These are phyloP conservation scores for Oligia strigilis DNA, from an alignment of 2,888 invertebrate species.

Conservation along the genomic window DNA sequence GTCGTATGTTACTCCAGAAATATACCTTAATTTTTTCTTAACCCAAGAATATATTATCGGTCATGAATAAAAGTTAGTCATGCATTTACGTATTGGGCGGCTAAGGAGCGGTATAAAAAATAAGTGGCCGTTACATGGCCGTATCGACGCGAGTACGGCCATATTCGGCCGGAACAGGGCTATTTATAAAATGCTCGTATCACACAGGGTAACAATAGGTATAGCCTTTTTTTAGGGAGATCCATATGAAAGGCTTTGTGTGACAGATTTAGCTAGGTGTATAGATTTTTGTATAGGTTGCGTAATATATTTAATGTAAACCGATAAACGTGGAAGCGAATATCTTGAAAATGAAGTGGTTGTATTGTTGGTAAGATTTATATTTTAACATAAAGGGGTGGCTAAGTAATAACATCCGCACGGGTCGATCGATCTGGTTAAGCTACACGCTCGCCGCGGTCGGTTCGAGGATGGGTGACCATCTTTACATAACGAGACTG, in stretches of 20 bases:
- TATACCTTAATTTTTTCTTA: constrained; percentile 53
- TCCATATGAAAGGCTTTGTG: constrained; percentile 51
- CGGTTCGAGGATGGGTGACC: not conserved
- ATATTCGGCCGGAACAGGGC: constrained; percentile 66
- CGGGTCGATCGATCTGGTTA: not conserved
- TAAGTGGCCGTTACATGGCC: constrained; percentile 65
- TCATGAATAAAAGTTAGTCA: constrained; percentile 66
- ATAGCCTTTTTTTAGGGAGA: constrained; percentile 58
- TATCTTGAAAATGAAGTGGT: constrained; percentile 17
- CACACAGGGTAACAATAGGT: constrained; percentile 54
- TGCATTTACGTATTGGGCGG: constrained; percentile 66
- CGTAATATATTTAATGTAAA: constrained; percentile 17
- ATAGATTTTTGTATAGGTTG: constrained; percentile 29
- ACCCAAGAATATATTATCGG: constrained; percentile 56
- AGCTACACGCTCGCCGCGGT: not conserved
- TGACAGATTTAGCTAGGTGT: constrained; percentile 44
- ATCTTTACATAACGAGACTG: too few species aligned
- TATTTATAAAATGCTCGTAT: constrained; percentile 68
- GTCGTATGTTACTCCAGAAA: constrained; percentile 28
- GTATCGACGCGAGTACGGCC: constrained; percentile 66
- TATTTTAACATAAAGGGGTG: not conserved
- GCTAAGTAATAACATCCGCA: not conserved
- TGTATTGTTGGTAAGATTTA: not conserved
- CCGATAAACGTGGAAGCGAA: constrained; percentile 1
- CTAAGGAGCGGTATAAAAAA: constrained; percentile 68